Evolutionary conservation across 1,140 invertebrate genomes (phyloP).

Genomic region (Pseudomyrmex sp.): DNA sequence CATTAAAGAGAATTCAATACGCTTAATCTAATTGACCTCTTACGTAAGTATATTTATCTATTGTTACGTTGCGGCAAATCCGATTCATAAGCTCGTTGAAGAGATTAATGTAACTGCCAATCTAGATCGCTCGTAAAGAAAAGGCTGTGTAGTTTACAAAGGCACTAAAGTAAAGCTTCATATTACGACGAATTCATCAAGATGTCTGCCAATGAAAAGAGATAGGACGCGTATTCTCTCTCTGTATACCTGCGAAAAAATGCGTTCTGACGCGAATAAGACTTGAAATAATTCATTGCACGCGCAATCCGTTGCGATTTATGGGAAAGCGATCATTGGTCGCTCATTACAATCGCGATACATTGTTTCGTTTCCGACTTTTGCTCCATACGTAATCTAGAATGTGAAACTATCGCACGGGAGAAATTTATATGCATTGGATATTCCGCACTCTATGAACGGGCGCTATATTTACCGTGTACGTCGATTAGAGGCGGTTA

Average conservation of each 20-base stretch:
- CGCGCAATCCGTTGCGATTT: constrained; percentile 47
- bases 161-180: constrained; percentile 10
- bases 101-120: constrained; percentile 32
- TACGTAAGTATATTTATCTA: constrained; percentile 8
- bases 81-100: constrained; percentile 7
- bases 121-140: background rate
- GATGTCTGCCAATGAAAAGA: background rate
- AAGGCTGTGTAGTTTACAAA: constrained; percentile 23
- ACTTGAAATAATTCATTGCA: constrained; percentile 27
- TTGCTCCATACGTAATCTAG: constrained; percentile 44
- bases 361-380: constrained; percentile 53
- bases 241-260: constrained; percentile 2
- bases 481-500: constrained; percentile 46
- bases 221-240: no score
- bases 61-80: constrained; percentile 6
- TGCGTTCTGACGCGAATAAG: constrained; percentile 8
- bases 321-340: constrained; percentile 41
- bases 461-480: constrained; percentile 29
- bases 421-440: constrained; percentile 35
- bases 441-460: constrained; percentile 11
- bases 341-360: constrained; percentile 24
- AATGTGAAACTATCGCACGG: constrained; percentile 37
- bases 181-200: constrained; percentile 20
- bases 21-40: constrained; percentile 5
- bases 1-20: background rate